These are phyloP conservation scores for Harpalus rufipes DNA, from an alignment of 2,888 invertebrate species.

Conservation along the genomic window DNA sequence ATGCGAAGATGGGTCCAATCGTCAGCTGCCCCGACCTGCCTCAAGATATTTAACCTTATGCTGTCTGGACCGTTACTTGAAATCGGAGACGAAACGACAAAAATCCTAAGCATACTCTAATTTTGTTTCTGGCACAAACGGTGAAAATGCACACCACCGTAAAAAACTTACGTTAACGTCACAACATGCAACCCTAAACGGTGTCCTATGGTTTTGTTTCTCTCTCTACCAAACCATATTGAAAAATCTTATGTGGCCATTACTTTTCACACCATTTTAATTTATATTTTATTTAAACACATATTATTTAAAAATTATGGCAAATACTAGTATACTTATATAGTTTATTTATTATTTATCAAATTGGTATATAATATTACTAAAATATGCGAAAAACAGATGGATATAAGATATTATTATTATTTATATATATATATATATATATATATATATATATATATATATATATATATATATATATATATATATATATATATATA, in stretches of 20 bases:
- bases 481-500: too few relatives aligned
- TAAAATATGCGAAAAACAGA: too few relatives aligned
- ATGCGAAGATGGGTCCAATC: conserved; percentile 31
- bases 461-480: too few relatives aligned
- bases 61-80: conserved; percentile 56
- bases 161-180: not conserved
- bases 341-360: too few relatives aligned
- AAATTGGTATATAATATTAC: too few relatives aligned
- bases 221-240: not conserved
- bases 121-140: conserved; percentile 25
- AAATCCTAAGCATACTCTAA: conserved; percentile 38
- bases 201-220: not conserved
- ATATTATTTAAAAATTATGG: too few relatives aligned
- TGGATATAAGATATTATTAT: too few relatives aligned
- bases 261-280: too few relatives aligned
- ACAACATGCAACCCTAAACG: not conserved
- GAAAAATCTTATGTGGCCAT: not conserved
- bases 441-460: too few relatives aligned
- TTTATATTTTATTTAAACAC: too few relatives aligned
- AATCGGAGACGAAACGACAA: conserved; percentile 30
- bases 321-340: too few relatives aligned
- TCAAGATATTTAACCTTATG: conserved; percentile 56
- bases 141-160: conserved; percentile 17
- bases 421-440: too few relatives aligned
- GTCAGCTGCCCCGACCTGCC: conserved; percentile 60